A percentile compares a stretch with the other conserved stretches of the same genome.
Conservation (phyloP, 2,888 invertebrate genomes). For the Cancer borealis region DNA sequence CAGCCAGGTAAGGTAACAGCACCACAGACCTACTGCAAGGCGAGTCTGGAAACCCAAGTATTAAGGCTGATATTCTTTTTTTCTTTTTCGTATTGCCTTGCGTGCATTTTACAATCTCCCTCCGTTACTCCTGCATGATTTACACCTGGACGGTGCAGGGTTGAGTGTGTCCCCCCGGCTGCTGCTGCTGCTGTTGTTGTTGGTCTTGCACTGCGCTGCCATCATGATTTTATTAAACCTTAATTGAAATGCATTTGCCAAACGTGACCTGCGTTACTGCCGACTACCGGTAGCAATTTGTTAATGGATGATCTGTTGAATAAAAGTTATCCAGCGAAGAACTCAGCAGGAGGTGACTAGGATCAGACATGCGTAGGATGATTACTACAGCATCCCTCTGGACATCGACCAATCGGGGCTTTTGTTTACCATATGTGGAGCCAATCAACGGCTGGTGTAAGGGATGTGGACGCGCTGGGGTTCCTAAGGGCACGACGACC, state of each 20-base stretch:
- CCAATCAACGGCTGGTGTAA: conserved; percentile 18
- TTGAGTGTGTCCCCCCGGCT: background rate
- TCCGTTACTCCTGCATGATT: conserved; percentile 24
- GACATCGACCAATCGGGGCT: conserved; percentile 11
- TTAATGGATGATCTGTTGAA: background rate
- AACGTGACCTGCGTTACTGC: background rate
- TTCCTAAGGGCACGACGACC: conserved; percentile 1
- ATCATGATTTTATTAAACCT: background rate
- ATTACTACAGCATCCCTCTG: background rate
- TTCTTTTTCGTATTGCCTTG: background rate
- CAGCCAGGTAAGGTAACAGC: background rate
- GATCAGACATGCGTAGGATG: conserved; percentile 22
- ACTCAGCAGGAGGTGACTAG: background rate
- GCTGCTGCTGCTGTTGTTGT: background rate
- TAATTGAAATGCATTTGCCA: background rate
- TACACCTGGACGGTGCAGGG: background rate
- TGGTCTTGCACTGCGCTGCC: background rate
- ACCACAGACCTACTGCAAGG: background rate
- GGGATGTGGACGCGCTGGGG: conserved; percentile 30
- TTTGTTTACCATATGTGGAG: conserved; percentile 30
- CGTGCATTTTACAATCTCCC: conserved; percentile 2
- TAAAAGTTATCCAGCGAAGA: background rate
- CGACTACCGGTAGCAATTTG: conserved; percentile 9
- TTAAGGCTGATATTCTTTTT: background rate
- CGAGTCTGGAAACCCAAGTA: conserved; percentile 7